Evolutionary conservation across 2,888 invertebrate species (phyloP).

Genomic region (Platerodrilus igneus): DNA sequence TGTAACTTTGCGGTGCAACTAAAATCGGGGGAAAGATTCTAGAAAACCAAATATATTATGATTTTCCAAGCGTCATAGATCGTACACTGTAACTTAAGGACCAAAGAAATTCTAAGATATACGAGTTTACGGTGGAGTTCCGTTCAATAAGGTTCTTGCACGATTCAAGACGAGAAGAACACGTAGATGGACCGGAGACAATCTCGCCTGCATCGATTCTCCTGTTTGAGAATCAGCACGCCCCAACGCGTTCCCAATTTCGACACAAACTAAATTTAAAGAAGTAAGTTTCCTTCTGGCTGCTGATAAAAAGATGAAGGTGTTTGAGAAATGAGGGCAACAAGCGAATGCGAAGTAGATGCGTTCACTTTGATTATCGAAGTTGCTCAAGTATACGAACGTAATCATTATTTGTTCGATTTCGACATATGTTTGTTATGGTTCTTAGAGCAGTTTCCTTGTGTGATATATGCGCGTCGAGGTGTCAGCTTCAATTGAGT

Average conservation of each 20-base stretch:
- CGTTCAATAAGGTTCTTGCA: slow-evolving; percentile 10
- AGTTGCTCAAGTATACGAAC: slow-evolving; percentile 36
- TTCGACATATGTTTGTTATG: too few relatives aligned
- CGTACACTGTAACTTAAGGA: slow-evolving; percentile 17
- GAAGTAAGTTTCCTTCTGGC: slow-evolving; percentile 41
- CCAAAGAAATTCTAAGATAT: slow-evolving; percentile 14
- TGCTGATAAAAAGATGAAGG: slow-evolving; percentile 36
- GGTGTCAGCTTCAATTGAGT: too few relatives aligned
- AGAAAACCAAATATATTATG: slow-evolving; percentile 33
- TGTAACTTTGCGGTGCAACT: slow-evolving; percentile 41
- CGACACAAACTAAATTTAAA: slow-evolving; percentile 45
- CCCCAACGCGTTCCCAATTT: slow-evolving; percentile 42
- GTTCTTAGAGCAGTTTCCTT: too few relatives aligned
- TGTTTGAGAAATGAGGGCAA: slow-evolving; percentile 28
- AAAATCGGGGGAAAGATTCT: slow-evolving; percentile 29
- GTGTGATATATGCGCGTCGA: too few relatives aligned
- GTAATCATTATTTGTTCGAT: slow-evolving; percentile 34
- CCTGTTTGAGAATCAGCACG: slow-evolving; percentile 34
- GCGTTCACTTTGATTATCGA: slow-evolving; percentile 37
- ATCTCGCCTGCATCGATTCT: slow-evolving; percentile 40
- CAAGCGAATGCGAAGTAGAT: slow-evolving; percentile 26
- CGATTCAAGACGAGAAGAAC: too few relatives aligned
- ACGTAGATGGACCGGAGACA: slow-evolving; percentile 37
- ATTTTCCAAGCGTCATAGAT: too few relatives aligned
- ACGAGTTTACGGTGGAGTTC: slow-evolving; percentile 16